Evolutionary conservation across 2,113 vertebrate genomes (phyloP), one percentile per base, ranked within the genome.

Genomic region (Melanocharis versteri): DNA sequence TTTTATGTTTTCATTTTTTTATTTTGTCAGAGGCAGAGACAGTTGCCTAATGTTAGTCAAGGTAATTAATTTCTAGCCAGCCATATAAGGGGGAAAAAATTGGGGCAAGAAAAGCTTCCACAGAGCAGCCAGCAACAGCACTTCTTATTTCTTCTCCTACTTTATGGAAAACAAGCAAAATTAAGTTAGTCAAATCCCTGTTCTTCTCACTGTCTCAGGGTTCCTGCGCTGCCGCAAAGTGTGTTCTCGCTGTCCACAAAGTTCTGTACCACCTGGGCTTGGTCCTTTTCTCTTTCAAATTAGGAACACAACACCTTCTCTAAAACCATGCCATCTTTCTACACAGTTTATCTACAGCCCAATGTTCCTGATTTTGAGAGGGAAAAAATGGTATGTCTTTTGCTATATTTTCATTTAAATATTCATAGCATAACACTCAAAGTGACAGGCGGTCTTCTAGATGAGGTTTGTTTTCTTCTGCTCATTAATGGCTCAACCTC

Each of bases 401-500:
- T 70, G 42, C 82, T 26, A 82, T 79, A 69, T 58, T 94, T 95
- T 95, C 61, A 78, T 54, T 84, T 79, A 94, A 86, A 90, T 95
- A 85, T 39, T 93, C 37, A 92, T 86, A 62, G 81, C 60, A 44
- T 71, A 89, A 44, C 81, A 80, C 81, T 81, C 82, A 88, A 95
- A 93, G 78, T 86, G 82, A 93, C 90, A 88, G 85, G 71, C 5
- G 3, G 89, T 75, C 60, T 95, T 75, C 58, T 85, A 30, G 47
- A 90, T 82, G 48, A 89, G 66, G 53, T 93, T 94, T 95, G 57
- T 83, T 84, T 94, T 85, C 91, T 83, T 89, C 76, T 80, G 72
- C 81, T 96, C 77, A 83, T 90, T 95, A 94, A 82, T 73, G 77
- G 70, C 84, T 76, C 87, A 87, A 69, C 70, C 91, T 91, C 82